Percentiles rank a stretch among this genome's conserved stretches.
These are phyloP conservation scores for Salarias fasciatus DNA, from an alignment of 2,797 vertebrate species.

Conservation along the genomic window DNA sequence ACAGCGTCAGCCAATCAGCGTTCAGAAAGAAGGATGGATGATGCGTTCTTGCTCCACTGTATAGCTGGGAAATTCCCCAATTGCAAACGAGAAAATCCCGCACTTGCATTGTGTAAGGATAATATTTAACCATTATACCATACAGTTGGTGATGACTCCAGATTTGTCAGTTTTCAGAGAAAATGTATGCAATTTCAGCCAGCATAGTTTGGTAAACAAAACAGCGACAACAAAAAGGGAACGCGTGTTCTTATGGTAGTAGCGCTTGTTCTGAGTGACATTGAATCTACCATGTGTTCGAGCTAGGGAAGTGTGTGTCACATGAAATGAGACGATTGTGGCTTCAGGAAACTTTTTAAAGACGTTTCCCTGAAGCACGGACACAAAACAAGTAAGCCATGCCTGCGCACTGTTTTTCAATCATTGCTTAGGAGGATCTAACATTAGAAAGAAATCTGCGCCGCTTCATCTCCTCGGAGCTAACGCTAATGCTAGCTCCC, in stretches of 20 bases:
- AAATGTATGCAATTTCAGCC: no score
- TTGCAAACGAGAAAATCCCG: no score
- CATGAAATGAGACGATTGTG: neutral
- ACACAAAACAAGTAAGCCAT: conserved; percentile 11
- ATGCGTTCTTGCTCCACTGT: neutral
- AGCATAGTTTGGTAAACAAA: no score
- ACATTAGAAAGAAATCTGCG: neutral
- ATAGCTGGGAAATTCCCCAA: no score
- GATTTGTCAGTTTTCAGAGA: no score
- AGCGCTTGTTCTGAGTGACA: neutral
- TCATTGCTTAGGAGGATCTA: neutral
- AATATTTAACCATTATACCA: neutral
- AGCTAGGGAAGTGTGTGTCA: neutral
- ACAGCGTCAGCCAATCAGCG: neutral
- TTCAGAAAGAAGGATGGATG: neutral
- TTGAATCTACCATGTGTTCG: conserved; percentile 1
- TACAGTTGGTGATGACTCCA: neutral
- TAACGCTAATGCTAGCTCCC: conserved; percentile 22
- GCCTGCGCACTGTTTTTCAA: neutral
- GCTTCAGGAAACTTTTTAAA: neutral
- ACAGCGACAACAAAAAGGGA: neutral
- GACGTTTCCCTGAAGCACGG: rapidly evolving
- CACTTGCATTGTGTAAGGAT: no score
- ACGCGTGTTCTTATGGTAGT: neutral
- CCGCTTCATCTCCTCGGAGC: neutral